These are phyloP conservation scores for Cryptocephalus primarius DNA, from an alignment of 2,888 invertebrate genomes.

Conservation along the genomic window DNA sequence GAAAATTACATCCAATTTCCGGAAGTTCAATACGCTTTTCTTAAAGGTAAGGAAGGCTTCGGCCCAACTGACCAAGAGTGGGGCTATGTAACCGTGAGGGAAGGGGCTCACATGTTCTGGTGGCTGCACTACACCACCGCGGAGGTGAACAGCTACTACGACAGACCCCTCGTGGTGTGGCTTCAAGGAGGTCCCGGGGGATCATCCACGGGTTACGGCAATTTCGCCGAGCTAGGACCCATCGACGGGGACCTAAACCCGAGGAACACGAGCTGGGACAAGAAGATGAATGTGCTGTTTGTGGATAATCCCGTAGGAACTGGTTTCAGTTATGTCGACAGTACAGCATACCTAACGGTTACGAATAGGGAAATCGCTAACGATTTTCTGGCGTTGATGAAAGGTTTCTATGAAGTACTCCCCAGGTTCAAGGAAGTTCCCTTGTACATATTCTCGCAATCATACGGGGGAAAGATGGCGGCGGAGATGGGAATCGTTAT, in stretches of 20 bases:
- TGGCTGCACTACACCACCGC: conserved; percentile 63
- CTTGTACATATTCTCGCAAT: conserved; percentile 79
- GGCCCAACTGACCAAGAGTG: conserved; percentile 38
- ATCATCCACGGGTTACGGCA: conserved; percentile 52
- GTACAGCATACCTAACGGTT: conserved; percentile 38
- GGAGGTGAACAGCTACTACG: conserved; percentile 44
- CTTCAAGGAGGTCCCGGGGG: conserved; percentile 58
- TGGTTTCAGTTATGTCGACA: conserved; percentile 68
- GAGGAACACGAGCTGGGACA: conserved; percentile 47
- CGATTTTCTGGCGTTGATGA: conserved; percentile 66
- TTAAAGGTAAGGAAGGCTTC: conserved; percentile 4
- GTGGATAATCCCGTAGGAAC: conserved; percentile 86
- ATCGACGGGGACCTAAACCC: conserved; percentile 29
- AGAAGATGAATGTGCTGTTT: conserved; percentile 59
- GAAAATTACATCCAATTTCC: too few relatives aligned
- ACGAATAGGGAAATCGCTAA: conserved; percentile 55
- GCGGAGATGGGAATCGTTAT: conserved; percentile 63
- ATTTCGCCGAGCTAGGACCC: conserved; percentile 45
- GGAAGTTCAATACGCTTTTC: too few relatives aligned
- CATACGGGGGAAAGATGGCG: conserved; percentile 91
- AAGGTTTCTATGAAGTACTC: conserved; percentile 53
- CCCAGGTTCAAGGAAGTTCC: conserved; percentile 63
- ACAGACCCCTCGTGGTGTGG: conserved; percentile 71
- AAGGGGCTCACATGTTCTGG: conserved; percentile 50
- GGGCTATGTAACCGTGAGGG: conserved; percentile 46